phyloP scores from a whole-genome alignment of 1,140 invertebrate species.

The Kradibia gibbosae region DNA sequence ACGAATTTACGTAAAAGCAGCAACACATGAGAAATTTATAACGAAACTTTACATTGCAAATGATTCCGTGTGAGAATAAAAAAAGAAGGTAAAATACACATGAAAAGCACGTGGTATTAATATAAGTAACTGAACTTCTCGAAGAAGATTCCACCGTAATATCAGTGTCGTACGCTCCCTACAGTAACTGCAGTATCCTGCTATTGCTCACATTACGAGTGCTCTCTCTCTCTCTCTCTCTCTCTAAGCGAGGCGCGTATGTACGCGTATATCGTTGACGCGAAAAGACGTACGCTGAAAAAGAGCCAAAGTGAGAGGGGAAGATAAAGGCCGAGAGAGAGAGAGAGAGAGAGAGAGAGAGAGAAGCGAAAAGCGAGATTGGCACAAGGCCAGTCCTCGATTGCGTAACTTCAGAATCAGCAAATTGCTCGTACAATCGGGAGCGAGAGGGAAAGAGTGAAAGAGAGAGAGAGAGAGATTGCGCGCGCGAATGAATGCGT shows the following conservation, averaged over 20 bases:
- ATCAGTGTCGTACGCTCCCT: background rate
- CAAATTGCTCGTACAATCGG: constrained; percentile 51
- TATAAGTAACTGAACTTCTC: background rate
- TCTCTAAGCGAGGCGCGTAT: background rate
- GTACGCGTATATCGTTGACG: background rate
- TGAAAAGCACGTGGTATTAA: background rate
- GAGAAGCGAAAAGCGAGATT: constrained; percentile 51
- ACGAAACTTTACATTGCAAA: background rate
- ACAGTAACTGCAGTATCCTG: background rate
- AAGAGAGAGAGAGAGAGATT: background rate
- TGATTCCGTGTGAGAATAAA: background rate
- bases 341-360: constrained; percentile 24
- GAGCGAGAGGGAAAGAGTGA: background rate
- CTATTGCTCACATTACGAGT: background rate
- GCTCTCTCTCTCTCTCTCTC: background rate
- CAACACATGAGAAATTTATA: background rate
- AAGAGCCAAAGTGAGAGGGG: too few relatives aligned
- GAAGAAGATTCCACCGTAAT: background rate
- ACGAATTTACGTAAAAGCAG: background rate
- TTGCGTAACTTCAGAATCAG: constrained; percentile 60
- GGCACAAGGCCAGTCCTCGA: constrained; percentile 61
- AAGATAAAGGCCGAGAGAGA: background rate
- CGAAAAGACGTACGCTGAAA: background rate
- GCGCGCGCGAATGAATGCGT: background rate
- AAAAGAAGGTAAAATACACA: background rate